Conservation (phyloP, 1,140 invertebrate genomes). For the Yoshiicerus persimilis region DNA sequence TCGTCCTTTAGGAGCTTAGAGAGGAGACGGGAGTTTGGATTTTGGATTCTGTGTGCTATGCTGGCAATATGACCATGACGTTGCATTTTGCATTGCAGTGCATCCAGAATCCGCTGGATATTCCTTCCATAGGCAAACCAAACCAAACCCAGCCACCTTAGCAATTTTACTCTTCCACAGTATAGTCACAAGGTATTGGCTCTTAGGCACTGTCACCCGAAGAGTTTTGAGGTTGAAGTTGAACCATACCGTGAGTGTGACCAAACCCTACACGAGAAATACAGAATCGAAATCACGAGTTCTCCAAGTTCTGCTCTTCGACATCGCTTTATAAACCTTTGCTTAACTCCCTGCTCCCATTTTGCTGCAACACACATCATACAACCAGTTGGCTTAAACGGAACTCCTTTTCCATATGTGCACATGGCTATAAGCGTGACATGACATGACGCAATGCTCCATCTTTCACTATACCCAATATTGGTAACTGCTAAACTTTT, state of each 20-base stretch:
- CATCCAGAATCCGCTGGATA: neutral
- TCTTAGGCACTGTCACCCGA: neutral
- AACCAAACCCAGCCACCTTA: no score
- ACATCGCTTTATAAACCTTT: neutral
- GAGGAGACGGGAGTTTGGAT: neutral
- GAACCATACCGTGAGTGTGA: neutral
- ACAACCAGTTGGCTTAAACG: neutral
- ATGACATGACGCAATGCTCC: neutral
- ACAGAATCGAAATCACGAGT: neutral
- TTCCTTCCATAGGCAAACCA: neutral
- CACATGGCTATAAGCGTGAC: neutral
- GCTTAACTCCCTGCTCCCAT: neutral
- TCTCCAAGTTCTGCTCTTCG: neutral
- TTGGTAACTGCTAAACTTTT: neutral
- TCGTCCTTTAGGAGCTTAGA: neutral
- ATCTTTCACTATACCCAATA: neutral
- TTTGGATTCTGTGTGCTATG: neutral
- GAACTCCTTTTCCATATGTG: neutral
- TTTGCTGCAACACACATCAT: neutral
- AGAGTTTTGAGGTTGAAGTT: neutral
- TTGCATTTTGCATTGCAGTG: neutral
- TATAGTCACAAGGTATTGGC: neutral
- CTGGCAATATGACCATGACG: neutral
- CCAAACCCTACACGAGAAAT: neutral
- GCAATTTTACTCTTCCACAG: neutral